Conservation (phyloP, 2,797 vertebrate species). For the Acridotheres tristis region DNA sequence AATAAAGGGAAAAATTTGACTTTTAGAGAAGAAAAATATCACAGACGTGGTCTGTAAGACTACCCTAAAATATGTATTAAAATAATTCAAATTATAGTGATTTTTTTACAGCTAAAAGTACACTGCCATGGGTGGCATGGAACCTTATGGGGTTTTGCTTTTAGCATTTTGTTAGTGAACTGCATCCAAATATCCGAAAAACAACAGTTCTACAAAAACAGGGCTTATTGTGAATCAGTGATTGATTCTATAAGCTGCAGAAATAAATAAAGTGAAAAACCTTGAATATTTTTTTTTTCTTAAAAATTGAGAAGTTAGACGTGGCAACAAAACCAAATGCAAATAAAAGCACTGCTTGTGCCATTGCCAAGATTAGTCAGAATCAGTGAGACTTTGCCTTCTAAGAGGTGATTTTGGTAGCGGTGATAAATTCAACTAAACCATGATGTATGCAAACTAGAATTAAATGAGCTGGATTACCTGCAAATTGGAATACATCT, state of each 20-base stretch:
- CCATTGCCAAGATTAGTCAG: not conserved
- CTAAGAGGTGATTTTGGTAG: not conserved
- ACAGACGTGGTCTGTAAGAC: not conserved
- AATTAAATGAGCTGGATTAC: slow-evolving; percentile 37
- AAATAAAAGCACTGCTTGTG: not conserved
- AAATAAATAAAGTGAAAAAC: not conserved
- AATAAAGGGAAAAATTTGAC: not conserved
- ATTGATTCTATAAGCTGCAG: not conserved
- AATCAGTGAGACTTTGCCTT: not conserved
- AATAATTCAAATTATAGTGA: not conserved
- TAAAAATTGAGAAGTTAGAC: not conserved
- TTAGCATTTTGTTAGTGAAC: not conserved
- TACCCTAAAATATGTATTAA: not conserved
- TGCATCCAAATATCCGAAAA: not conserved
- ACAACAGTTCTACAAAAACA: not conserved
- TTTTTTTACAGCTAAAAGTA: not conserved
- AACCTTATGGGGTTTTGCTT: not conserved
- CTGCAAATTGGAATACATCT: slow-evolving; percentile 35
- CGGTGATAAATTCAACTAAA: not conserved
- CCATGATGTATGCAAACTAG: not conserved
- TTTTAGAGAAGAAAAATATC: not conserved
- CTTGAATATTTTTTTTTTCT: not conserved
- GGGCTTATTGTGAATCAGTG: not conserved
- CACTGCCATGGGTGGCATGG: not conserved
- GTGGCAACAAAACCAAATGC: not conserved